phyloP scores from a whole-genome alignment of 2,113 vertebrate genomes.

The Hyaena hyaena region DNA sequence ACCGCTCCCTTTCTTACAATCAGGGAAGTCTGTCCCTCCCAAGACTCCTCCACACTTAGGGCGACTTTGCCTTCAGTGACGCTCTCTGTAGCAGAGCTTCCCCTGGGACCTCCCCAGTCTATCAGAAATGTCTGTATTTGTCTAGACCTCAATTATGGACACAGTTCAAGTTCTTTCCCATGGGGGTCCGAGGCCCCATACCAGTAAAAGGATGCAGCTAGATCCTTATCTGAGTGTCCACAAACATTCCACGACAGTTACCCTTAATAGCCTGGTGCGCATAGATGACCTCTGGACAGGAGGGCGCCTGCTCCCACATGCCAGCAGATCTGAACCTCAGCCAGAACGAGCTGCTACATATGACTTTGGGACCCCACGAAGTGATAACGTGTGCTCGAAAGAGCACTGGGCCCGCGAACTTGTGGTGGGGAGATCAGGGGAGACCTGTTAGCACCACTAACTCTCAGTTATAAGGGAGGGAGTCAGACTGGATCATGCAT shows the following conservation, averaged over 20 bases:
- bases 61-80: conserved; percentile 59
- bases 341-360: background rate
- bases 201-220: conserved; percentile 73
- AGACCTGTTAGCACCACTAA: background rate
- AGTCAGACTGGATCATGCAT: background rate
- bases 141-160: conserved; percentile 78
- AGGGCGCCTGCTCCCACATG: conserved; percentile 53
- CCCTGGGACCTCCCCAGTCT: conserved; percentile 65
- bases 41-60: conserved; percentile 58
- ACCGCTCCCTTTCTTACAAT: conserved; percentile 23
- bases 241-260: conserved; percentile 78
- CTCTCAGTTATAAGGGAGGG: background rate
- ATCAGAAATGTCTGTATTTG: conserved; percentile 76
- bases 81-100: conserved; percentile 59
- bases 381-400: background rate
- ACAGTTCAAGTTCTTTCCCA: conserved; percentile 72
- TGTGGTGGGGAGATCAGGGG: background rate
- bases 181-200: conserved; percentile 65
- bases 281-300: conserved; percentile 68
- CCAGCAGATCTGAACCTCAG: conserved; percentile 56
- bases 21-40: conserved; percentile 19
- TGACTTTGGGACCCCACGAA: background rate
- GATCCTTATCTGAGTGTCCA: conserved; percentile 74
- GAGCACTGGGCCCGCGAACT: background rate
- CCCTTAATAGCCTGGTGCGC: conserved; percentile 56